Evolutionary conservation across 30 jellyfish, hydroid and myxozoan genomes (phyloP), one percentile per base, ranked within the genome.

Genomic region (Cassiopea andromeda): DNA sequence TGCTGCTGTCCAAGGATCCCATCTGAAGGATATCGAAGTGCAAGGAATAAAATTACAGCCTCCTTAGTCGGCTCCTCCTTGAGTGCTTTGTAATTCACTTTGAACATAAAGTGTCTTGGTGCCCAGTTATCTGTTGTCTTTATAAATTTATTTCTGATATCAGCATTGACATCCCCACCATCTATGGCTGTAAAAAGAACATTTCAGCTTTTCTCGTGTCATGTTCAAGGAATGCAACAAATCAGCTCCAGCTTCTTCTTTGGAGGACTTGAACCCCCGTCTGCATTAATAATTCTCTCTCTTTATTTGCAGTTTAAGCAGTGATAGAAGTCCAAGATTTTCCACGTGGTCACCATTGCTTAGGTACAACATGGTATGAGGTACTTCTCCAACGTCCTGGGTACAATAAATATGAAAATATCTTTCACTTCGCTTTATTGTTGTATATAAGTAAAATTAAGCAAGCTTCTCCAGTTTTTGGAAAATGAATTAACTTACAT

Each of bases 261-360:
- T 78, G 64, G 78, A 17, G 44, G 69, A 70, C 9, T 38, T 48
- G 83, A 69, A 83, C 5, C 97, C 97, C 97, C 97, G 80, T 91
- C 97, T 44, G 92, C 82, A 9, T 84, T 77, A 74, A 91, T 79
- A 81, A 91, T 91, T 27, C 38, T 27, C 38, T 61, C 70, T 78
- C 45, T 77, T 59, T 88, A 84, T 43, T 45, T 91, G 46, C 1
- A 84, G 91, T 73, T 91, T 91, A 73, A 91, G 84, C 14, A 91
- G 84, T 43, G 97, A 80, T 59, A 91, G 86, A 2, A 91, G 73
- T 13, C 97, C 97, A 70, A 91, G 97, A 85, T 91, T 91, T 79
- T 91, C 97, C 58, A 91, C 92, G 47, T 91, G 97, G 1, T 94
- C 97, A 27, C 97, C 97, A 68, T 91, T 94, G 58, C 97, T 91